phyloP scores from a whole-genome alignment of 2,888 invertebrate species.

The Philonicus albiceps region DNA sequence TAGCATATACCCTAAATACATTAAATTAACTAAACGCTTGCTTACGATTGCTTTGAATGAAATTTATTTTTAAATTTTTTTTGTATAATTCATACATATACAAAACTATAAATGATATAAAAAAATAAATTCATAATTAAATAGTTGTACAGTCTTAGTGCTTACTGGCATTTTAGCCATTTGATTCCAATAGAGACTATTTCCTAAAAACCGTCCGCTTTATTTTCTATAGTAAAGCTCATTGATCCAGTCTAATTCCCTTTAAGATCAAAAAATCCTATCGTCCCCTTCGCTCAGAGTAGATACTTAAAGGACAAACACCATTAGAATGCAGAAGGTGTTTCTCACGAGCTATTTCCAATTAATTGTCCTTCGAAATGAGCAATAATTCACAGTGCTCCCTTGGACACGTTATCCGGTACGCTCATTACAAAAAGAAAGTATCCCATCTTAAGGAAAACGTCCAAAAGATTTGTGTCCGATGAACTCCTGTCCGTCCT shows the following conservation, averaged over 20 bases:
- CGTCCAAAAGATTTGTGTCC: slow-evolving; percentile 44
- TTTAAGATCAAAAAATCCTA: neutral
- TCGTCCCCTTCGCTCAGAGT: neutral
- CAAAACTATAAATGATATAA: neutral
- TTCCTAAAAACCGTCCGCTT: neutral
- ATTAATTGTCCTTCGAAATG: slow-evolving; percentile 54
- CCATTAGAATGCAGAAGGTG: slow-evolving; percentile 56
- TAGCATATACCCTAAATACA: too few species aligned
- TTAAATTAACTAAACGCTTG: too few species aligned
- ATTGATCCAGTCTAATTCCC: neutral
- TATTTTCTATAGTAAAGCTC: neutral
- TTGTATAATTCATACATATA: too few species aligned
- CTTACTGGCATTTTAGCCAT: too few species aligned
- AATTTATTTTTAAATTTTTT: too few species aligned
- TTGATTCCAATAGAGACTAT: too few species aligned
- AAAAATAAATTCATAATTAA: neutral
- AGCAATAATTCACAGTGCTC: slow-evolving; percentile 51
- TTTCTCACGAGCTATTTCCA: slow-evolving; percentile 53
- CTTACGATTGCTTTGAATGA: too few species aligned
- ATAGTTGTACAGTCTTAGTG: too few species aligned
- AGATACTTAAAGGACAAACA: slow-evolving; percentile 45
- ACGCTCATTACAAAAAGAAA: neutral
- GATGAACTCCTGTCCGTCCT: slow-evolving; percentile 43
- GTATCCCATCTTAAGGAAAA: slow-evolving; percentile 35
- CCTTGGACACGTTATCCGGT: neutral